These are phyloP conservation scores for Echinops telfairi DNA, from an alignment of 2,113 vertebrate species.

Conservation along the genomic window DNA sequence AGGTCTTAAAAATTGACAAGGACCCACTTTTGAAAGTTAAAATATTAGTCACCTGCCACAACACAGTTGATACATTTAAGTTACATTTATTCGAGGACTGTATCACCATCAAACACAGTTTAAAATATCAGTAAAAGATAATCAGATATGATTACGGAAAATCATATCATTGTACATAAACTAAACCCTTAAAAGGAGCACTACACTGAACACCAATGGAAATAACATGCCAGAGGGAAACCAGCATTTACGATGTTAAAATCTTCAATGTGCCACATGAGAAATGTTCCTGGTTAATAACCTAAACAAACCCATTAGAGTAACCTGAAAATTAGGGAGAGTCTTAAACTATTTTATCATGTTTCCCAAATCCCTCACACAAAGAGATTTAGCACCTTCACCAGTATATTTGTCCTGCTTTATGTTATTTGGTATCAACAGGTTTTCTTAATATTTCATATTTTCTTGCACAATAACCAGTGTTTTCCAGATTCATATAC, in stretches of 20 bases:
- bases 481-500: background rate
- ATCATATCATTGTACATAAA: conserved; percentile 7
- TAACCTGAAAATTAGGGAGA: background rate
- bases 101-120: background rate
- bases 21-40: conserved; percentile 9
- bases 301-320: background rate
- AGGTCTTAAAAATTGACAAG: conserved; percentile 34
- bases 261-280: background rate
- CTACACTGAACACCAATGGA: conserved; percentile 10
- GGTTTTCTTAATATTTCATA: background rate
- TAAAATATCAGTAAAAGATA: conserved; percentile 29
- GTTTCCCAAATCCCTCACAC: too few species aligned
- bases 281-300: conserved; percentile 40
- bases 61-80: background rate
- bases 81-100: conserved; percentile 20
- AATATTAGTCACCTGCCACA: background rate
- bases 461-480: conserved; percentile 50
- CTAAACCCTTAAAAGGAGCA: background rate
- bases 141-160: conserved; percentile 44
- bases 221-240: background rate
- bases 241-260: background rate
- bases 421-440: conserved; percentile 1
- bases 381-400: background rate
- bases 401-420: background rate
- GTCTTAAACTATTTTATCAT: background rate